Base-by-base conservation (phyloP, 2,797 vertebrate species). In the Huso huso region DNA sequence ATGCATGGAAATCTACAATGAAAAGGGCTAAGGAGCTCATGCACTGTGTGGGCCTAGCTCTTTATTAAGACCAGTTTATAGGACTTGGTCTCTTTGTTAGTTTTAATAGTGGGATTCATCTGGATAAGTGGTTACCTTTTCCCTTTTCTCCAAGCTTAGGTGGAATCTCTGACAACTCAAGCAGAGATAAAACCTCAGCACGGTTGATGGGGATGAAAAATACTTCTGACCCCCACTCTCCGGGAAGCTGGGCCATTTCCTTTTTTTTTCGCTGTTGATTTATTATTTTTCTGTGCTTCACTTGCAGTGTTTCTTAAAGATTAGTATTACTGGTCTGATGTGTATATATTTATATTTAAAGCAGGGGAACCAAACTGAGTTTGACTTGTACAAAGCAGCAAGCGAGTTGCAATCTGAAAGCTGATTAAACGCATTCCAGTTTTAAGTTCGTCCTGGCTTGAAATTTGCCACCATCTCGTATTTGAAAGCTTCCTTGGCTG, bases 231-330 rank as follows among this genome's bases (percentile, higher is more conserved):
- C 62, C 48, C 11, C 6, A 62, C 0, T 13, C 62, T n/a, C 2
- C 6, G 37, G 61, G 61, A 62, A 48, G 48, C 12, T n/a, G 48
- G 11, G 48, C n/a, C 49, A 49, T 12, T 50, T 51, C 11, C n/a
- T 37, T 37, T 49, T 49, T 61, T 63, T 63, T 63, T 50, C 8
- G 48, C n/a, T 49, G 6, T 51, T 37, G 49, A 63, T 63, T 63
- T 63, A 50, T 11, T 63, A 49, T 51, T 51, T 63, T 63, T 63
- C 5, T 63, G 61, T 62, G 62, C 49, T 63, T 63, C 62, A 63
- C 15, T 15, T 63, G 48, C 62, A 58, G 15, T 58, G 11, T 58
- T 58, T 58, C 11, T 2, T n/a, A 58, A n/a, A 7, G 12, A 11
- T 58, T 58, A n/a, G 12, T 11, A 58, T 58, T 11, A n/a, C 55